These are phyloP conservation scores for Perizoma affinitatum DNA, from an alignment of 2,888 invertebrate species.

Conservation along the genomic window DNA sequence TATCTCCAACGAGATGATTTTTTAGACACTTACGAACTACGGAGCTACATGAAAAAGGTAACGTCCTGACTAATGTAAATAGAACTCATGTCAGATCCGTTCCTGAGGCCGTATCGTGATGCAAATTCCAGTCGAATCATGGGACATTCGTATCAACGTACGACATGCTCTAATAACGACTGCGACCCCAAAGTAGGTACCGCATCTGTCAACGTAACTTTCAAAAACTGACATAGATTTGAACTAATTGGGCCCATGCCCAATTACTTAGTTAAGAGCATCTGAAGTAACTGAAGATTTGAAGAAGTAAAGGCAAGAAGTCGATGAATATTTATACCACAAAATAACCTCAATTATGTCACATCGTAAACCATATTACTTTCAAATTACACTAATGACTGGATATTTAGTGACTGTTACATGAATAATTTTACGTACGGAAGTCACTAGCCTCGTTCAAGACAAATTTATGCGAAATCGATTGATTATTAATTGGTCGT, in stretches of 20 bases:
- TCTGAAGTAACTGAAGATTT: too few species aligned
- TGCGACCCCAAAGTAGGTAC: constrained; percentile 32
- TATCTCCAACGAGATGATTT: too few species aligned
- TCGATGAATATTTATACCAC: neutral
- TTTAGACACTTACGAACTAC: too few species aligned
- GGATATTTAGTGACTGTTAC: constrained; percentile 1
- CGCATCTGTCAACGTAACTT: constrained; percentile 17
- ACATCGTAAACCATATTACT: constrained; percentile 1
- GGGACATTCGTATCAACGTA: constrained; percentile 35
- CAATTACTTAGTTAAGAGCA: too few species aligned
- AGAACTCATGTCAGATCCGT: too few species aligned
- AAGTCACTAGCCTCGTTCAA: neutral
- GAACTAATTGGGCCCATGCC: neutral
- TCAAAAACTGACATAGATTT: constrained; percentile 1
- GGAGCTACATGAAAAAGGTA: too few species aligned
- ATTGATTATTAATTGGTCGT: neutral
- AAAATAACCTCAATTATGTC: neutral
- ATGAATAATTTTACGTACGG: neutral
- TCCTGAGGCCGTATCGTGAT: constrained; percentile 31
- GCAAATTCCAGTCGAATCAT: constrained; percentile 45
- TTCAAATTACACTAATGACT: constrained; percentile 15
- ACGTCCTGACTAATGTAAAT: too few species aligned
- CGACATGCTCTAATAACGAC: constrained; percentile 48
- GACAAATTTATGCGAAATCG: neutral
- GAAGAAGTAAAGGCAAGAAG: neutral